Base-by-base conservation (phyloP, 2,797 vertebrate genomes). In the Myotis vivesi region DNA sequence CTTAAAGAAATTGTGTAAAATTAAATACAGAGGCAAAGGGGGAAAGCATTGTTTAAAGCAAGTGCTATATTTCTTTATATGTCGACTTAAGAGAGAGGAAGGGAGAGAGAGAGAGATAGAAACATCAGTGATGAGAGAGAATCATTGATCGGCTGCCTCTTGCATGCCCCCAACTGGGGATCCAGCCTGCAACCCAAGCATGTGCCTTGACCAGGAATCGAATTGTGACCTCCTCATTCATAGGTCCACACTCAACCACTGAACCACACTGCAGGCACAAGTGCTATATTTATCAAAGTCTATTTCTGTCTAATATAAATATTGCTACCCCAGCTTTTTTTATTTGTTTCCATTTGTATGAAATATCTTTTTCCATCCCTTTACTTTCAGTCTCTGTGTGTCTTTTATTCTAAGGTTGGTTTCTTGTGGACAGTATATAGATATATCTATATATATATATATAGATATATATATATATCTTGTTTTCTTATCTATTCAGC, bases 21-120 rank as follows among this genome's bases (percentile, higher is more conserved):
- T 69, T 68, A 88, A 92, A 66, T 64, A 17, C 9, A 79, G 23
- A 94, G 64, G 46, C 55, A 59, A 38, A 75, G 23, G 59, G 55
- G 22, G 59, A 84, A 89, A 69, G 9, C 17, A 28, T 87, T n/a
- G 83, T 84, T 94, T 92, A 85, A 92, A 95, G 53, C 22, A 90
- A 83, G 15, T 73, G 11, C 59, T 94, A 1, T 2, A 1, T 93
- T 86, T 93, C 36, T 80, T 85, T 57, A 57, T 57, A 25, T 57
- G 55, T 57, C 9, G 55, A 23, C 55, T 57, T 57, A 25, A 10
- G 23, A 57, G 55, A 57, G 53, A 57, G 49, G 16, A 51, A 51
- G 22, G 55, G 53, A 38, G 55, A 25, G 22, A 22, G 55, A 57
- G 55, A 57, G 55, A 57, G 22, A 57, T 4, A 57, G 55, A 57